Evolutionary conservation across 2,888 invertebrate species (phyloP), one percentile per base, ranked within the genome.

Genomic region (Omphaloscelis lunosa): DNA sequence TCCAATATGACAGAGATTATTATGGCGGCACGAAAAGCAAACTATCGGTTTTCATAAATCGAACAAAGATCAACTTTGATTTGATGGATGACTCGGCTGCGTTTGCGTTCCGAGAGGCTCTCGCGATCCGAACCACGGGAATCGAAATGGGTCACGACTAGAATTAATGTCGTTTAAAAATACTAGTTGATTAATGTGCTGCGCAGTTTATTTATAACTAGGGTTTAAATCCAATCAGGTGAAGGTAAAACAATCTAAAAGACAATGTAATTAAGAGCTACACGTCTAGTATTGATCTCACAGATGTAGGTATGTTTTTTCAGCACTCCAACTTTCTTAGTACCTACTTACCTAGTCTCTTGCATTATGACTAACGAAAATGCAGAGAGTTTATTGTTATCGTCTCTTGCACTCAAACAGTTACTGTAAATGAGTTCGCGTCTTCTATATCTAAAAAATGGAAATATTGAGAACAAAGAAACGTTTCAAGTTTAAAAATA

Each of bases 41-140:
- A 93, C 94, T 94, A 94, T 94, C 93, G 88, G 92, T 91, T 94
- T 94, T 93, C 94, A 92, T 93, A 93, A 93, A 94, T 92, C 93
- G 93, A 93, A 92, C 92, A 90, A 91, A 92, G 93, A 94, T 94
- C 93, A 93, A 93, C 91, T 93, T 92, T 91, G 92, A 92, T 92
- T 92, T 94, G 94, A 94, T 94, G 92, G 94, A 94, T 94, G 93
- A 89, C 91, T 89, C 89, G 88, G 82, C 82, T 89, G 86, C 88
- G 88, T 89, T 90, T 86, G 84, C 85, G 82, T 77, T 87, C 70
- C 41, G 69, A 78, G 63, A 74, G 75, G 73, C 79, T 68, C 74
- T 53, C 83, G 77, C 67, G 75, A 81, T 34, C 82, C 66, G 63
- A 72, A 62, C 75, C 73, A 59, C 71, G 75, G 51, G 65, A 80